Percentiles rank a stretch among this genome's conserved stretches.
Evolutionary conservation across 2,888 invertebrate genomes (phyloP).

Genomic region (Drosophila macrospina): DNA sequence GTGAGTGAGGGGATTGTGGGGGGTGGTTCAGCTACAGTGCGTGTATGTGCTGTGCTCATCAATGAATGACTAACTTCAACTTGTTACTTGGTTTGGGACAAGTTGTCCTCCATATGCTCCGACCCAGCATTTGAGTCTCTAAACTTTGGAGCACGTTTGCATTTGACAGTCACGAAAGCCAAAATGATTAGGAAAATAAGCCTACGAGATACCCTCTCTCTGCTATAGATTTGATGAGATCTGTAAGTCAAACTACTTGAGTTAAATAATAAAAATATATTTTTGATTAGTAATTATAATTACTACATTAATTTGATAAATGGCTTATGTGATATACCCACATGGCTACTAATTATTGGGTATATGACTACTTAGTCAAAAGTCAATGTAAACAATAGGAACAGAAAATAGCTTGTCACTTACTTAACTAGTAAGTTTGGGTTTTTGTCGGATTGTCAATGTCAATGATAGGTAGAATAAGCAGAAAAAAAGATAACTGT

Average conservation of each 20-base stretch:
- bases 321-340: background rate
- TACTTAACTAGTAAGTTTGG: constrained; percentile 21
- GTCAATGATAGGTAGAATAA: constrained; percentile 19
- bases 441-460: constrained; percentile 40
- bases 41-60: constrained; percentile 43
- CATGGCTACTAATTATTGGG: background rate
- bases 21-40: too few species aligned
- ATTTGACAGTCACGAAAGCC: constrained; percentile 43
- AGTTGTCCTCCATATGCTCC: constrained; percentile 19
- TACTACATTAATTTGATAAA: too few species aligned
- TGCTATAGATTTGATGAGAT: background rate
- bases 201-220: constrained; percentile 12
- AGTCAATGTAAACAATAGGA: constrained; percentile 28
- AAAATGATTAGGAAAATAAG: background rate
- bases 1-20: background rate
- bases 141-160: constrained; percentile 61
- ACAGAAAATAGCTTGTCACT: constrained; percentile 27
- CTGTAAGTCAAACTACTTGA: background rate
- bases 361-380: constrained; percentile 13
- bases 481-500: background rate
- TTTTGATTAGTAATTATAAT: background rate
- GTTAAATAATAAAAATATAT: background rate
- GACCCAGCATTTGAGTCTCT: constrained; percentile 26
- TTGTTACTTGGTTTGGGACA: constrained; percentile 35
- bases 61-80: constrained; percentile 62